Evolutionary conservation across 2,888 invertebrate species (phyloP), one percentile per base, ranked within the genome.

Genomic region (Stratiomys singularior): DNA sequence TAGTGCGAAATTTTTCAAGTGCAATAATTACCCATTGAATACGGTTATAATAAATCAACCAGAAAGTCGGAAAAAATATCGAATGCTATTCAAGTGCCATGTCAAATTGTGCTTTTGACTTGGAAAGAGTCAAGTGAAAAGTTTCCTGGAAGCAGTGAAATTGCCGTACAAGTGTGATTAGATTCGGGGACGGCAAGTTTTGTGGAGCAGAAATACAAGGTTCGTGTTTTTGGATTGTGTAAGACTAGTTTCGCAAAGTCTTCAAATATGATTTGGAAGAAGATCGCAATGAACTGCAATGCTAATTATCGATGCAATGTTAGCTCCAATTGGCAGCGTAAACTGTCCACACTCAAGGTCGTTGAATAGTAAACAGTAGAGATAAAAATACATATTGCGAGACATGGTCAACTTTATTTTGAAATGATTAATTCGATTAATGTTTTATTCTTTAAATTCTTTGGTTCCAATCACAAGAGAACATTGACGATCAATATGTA

Each of bases 351-450:
- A 27, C 44, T 18, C 46, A 67, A 67, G 46, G 67, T 46, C 44
- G 67, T 44, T 44, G 21, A 23, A 27, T 18, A 67, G 67, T 67
- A 67, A 67, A 67, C 46, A 67, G 37, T 44, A 11, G 15, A 9
- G 37, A 64, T 37, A 67, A 67, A 67, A 67, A 67, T 44, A 67
- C 37, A 67, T 23, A 28, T 64, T 64, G n/a, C 64, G 30, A 27
- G 13, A 28, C 11, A 5, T 60, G 25, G 2, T 18, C 58, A 23
- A 37, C 9, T 5, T 37, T 37, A 5, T 37, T 37, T 37, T 37
- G 9, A n/a, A n/a, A n/a, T n/a, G n/a, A n/a, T n/a, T n/a, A n/a
- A n/a, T n/a, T n/a, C n/a, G n/a, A n/a, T n/a, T n/a, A n/a, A n/a
- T n/a, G n/a, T n/a, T n/a, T n/a, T n/a, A n/a, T n/a, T n/a, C n/a